Base-by-base conservation (phyloP, 2,888 invertebrate species). In the Sabatieria punctata region DNA sequence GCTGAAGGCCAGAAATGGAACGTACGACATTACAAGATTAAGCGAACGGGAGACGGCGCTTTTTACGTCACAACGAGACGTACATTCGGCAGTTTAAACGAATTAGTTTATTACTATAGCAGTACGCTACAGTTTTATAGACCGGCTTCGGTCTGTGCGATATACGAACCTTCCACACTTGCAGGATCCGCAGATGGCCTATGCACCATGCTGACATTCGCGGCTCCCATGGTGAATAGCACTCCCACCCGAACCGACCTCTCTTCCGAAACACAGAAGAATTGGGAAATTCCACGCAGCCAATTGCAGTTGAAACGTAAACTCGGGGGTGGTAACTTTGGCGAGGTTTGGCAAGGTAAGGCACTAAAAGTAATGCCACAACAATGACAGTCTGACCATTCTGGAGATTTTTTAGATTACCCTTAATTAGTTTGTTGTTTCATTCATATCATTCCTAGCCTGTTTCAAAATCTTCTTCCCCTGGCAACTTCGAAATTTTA, bases 1-100 rank as follows among this genome's bases (percentile, higher is more conserved):
- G 84, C 85, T 81, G 91, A 93, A 67, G 85, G 84, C 67, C 78
- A n/a, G n/a, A n/a, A n/a, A n/a, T n/a, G n/a, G n/a, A 88, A 89
- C 63, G 89, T 93, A 35, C 95, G 95, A 68, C 95, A 97, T 69
- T 95, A 95, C 73, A 91, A 91, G 72, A 93, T 97, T 64, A 86
- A 91, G 65, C 84, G 86, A 18, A 71, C 91, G 63, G 64, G 67
- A 49, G 86, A 89, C 66, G 89, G 89, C 33, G 64, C 62, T 15
- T 30, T 30, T 15, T 97, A 84, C 66, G 93, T 97, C 59, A 91
- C 93, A 43, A 85, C 91, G 46, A 82, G 88, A 69, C 84, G 86
- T 69, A 85, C 85, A 11, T 93, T 95, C 70, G 78, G 80, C 42
- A 82, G 84, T 45, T 74, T 97, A 46, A 82, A 84, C 46, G 88